Conservation (phyloP, 2,113 vertebrate species). For the Phainopepla nitens region DNA sequence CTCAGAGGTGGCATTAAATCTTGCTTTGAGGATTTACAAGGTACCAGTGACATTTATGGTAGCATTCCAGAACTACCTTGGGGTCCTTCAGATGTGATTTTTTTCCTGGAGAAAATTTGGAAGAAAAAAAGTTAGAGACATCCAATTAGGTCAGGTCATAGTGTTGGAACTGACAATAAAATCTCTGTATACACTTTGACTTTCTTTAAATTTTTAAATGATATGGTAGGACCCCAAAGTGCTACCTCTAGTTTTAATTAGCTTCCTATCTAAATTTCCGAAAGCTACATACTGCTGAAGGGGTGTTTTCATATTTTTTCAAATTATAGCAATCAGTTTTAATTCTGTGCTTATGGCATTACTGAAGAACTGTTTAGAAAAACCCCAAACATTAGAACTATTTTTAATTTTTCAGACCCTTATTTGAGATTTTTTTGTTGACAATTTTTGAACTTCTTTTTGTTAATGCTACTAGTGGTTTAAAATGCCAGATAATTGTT, state of each 20-base stretch:
- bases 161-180: not conserved
- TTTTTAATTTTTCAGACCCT: not conserved
- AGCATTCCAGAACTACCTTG: not conserved
- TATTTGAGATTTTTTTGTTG: not conserved
- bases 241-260: not conserved
- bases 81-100: not conserved
- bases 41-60: not conserved
- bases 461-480: not conserved
- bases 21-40: not conserved
- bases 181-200: not conserved
- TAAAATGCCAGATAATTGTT: not conserved
- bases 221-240: not conserved
- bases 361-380: not conserved
- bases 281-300: not conserved
- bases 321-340: not conserved
- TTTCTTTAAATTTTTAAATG: not conserved
- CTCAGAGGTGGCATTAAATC: not conserved
- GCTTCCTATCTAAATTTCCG: not conserved
- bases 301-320: not conserved
- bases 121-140: not conserved
- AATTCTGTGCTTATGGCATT: not conserved
- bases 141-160: not conserved
- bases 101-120: not conserved
- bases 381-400: not conserved
- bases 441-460: not conserved